Percentiles rank a stretch among this genome's conserved stretches.
These are phyloP conservation scores for Sarcophaga peregrina DNA, from an alignment of 1,140 invertebrate species.

Conservation along the genomic window DNA sequence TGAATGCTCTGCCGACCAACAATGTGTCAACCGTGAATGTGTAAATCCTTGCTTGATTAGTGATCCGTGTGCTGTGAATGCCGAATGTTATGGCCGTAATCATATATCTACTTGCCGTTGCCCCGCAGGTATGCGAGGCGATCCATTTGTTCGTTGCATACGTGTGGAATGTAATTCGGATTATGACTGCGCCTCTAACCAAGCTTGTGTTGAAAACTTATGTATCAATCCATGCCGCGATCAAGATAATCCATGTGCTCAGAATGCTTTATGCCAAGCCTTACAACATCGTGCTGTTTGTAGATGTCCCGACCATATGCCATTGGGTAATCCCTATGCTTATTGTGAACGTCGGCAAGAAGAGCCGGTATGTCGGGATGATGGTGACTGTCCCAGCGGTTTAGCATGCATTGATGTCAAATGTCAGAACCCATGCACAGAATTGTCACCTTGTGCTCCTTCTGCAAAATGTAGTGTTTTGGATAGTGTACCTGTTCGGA, in stretches of 20 bases:
- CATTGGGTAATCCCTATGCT: slow-evolving; percentile 80
- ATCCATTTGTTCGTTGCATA: slow-evolving; percentile 82
- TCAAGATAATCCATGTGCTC: slow-evolving; percentile 76
- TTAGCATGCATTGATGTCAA: slow-evolving; percentile 82
- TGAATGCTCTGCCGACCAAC: slow-evolving; percentile 80
- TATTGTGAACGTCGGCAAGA: slow-evolving; percentile 75
- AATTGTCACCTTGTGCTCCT: slow-evolving; percentile 77
- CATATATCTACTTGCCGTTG: slow-evolving; percentile 83
- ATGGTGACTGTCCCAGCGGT: slow-evolving; percentile 82
- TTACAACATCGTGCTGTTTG: slow-evolving; percentile 81
- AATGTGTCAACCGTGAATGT: slow-evolving; percentile 85
- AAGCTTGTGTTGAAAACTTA: slow-evolving; percentile 76
- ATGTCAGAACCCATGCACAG: slow-evolving; percentile 82
- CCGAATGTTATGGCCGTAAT: slow-evolving; percentile 82
- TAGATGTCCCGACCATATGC: slow-evolving; percentile 79
- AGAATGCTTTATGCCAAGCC: slow-evolving; percentile 82
- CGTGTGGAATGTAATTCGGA: slow-evolving; percentile 83
- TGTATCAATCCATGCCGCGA: slow-evolving; percentile 79
- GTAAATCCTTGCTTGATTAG: slow-evolving; percentile 81
- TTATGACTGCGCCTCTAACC: slow-evolving; percentile 77
- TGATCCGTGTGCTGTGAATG: slow-evolving; percentile 83
- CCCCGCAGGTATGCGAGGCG: slow-evolving; percentile 75
- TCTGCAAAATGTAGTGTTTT: slow-evolving; percentile 81
- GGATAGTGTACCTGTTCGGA: slow-evolving; percentile 83
- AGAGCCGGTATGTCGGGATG: slow-evolving; percentile 76